Conservation (phyloP, 2,797 vertebrate genomes). For the Lepus townsendii region DNA sequence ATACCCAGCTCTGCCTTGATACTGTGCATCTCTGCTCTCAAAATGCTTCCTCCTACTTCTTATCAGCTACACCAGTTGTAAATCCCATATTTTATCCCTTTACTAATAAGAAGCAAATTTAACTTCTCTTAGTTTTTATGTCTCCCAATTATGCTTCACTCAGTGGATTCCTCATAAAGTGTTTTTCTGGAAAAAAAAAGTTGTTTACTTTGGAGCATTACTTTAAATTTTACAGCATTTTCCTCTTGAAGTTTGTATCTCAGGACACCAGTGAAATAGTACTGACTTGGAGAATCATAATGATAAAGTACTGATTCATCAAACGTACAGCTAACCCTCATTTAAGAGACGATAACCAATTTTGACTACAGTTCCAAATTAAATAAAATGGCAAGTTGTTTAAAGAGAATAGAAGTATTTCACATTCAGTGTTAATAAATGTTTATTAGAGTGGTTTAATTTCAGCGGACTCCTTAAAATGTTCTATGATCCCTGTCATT, state of each 20-base stretch:
- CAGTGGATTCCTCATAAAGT: background rate
- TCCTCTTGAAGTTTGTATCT: background rate
- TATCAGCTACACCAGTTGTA: background rate
- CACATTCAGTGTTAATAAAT: background rate
- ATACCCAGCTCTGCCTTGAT: rapidly evolving
- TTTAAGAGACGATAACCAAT: background rate
- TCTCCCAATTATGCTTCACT: background rate
- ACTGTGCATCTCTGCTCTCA: background rate
- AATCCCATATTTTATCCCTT: background rate
- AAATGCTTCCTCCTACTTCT: background rate
- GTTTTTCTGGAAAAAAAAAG: background rate
- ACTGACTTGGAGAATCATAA: background rate
- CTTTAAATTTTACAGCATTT: background rate
- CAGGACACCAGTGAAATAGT: background rate
- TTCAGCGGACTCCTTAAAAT: background rate
- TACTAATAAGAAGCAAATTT: background rate
- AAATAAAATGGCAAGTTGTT: background rate
- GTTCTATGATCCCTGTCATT: background rate
- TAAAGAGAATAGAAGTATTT: background rate
- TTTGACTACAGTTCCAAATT: background rate
- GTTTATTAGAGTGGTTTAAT: constrained; percentile 17
- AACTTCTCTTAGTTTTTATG: background rate
- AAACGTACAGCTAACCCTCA: background rate
- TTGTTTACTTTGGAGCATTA: background rate
- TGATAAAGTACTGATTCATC: background rate